A percentile compares a stretch with the other conserved stretches of the same genome.
Conservation (phyloP, 1,140 invertebrate genomes). For the Apis laboriosa region DNA sequence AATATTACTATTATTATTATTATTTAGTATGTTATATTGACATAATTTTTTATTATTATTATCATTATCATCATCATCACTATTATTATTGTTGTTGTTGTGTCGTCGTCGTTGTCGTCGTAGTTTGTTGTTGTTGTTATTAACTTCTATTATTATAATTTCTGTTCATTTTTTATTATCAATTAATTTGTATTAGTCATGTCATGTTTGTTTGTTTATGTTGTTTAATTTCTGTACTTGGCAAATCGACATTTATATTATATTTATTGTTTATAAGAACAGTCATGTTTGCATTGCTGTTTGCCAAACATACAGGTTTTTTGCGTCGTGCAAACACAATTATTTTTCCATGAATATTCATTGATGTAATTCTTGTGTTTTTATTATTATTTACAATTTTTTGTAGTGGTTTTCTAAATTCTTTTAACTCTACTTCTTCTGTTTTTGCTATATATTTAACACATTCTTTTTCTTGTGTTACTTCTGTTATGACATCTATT, state of each 20-base stretch:
- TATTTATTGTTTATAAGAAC: slow-evolving; percentile 47
- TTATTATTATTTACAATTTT: background rate
- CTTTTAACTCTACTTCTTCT: background rate
- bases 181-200: background rate
- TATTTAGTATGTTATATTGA: background rate
- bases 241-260: background rate
- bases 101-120: too few species aligned
- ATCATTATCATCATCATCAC: too few species aligned
- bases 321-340: slow-evolving; percentile 56
- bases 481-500: background rate
- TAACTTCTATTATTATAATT: background rate
- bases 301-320: slow-evolving; percentile 59
- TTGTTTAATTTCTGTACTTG: too few species aligned
- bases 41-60: too few species aligned
- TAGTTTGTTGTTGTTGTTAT: too few species aligned
- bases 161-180: background rate
- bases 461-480: background rate
- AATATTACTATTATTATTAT: background rate
- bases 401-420: background rate
- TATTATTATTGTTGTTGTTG: too few species aligned
- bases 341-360: slow-evolving; percentile 38
- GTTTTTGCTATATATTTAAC: slow-evolving; percentile 7
- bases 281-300: slow-evolving; percentile 63
- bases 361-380: background rate
- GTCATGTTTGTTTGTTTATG: slow-evolving; percentile 5